Base-by-base conservation (phyloP, 2,888 invertebrate genomes). In the Pteria penguin region DNA sequence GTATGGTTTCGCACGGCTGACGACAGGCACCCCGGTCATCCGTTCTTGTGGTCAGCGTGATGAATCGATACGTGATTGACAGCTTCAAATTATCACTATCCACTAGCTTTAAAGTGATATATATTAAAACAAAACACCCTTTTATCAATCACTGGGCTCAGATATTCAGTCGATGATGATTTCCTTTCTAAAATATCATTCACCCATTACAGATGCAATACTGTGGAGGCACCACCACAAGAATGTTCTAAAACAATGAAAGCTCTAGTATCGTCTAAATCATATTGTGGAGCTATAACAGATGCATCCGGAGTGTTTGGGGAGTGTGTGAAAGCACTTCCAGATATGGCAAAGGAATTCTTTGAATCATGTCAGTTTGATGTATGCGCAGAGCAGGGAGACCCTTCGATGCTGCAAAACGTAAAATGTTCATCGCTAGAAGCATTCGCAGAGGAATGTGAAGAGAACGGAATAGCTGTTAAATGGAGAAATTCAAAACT, bases 391-490 rank as follows among this genome's bases (percentile, higher is more conserved):
- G 63, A 74, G 32, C 54, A 72, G 26, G 74, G 66, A 27, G 61
- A 78, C 18, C 27, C 57, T 18, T 58, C 45, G 8, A 58, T 69
- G 1, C 36, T 73, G 2, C 11, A 66, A 24, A 32, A 27, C 8
- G 62, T 70, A n/a, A 52, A 75, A 8, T 82, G 82, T 55, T 58
- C 62, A n/a, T n/a, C n/a, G n/a, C 8, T 61, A 76, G 80, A 81
- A 27, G 73, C 77, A 4, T 79, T 81, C 62, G 79, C 80, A 18
- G 60, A 67, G 31, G 71, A 72, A 18, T 81, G 80, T 71, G 77
- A 75, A 14, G 79, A 77, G 8, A 57, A 32, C 45, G 80, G 80
- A 3, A 55, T 74, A 8, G n/a, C 26, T 5, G 70, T 75, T 1
- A 66, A 58, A 22, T 82, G 82, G 82, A 73, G 82, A 31, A 63